These are phyloP conservation scores for Ormyrus labotus DNA, from an alignment of 2,888 invertebrate genomes.

Conservation along the genomic window DNA sequence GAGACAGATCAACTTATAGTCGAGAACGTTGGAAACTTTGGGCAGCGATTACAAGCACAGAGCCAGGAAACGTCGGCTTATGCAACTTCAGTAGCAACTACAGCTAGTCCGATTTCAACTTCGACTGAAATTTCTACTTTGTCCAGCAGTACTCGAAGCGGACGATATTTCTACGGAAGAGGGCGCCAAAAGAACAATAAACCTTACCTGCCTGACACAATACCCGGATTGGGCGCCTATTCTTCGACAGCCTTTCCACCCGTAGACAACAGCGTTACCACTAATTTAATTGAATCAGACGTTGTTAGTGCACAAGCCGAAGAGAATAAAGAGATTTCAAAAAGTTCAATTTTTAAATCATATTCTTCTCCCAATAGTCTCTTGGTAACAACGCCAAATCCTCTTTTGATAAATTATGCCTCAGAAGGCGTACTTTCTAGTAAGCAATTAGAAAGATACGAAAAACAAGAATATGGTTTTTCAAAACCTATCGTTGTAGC, in stretches of 20 bases:
- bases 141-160: slow-evolving; percentile 19
- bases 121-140: background rate
- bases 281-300: slow-evolving; percentile 47
- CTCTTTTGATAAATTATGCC: slow-evolving; percentile 41
- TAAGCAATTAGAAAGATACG: background rate
- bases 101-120: background rate
- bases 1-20: slow-evolving; percentile 61
- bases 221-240: slow-evolving; percentile 44
- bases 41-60: slow-evolving; percentile 56
- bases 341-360: background rate
- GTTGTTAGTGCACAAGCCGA: background rate
- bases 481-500: slow-evolving; percentile 71
- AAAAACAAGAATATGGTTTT: slow-evolving; percentile 55
- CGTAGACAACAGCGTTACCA: slow-evolving; percentile 26
- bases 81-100: background rate
- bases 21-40: slow-evolving; percentile 64
- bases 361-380: background rate
- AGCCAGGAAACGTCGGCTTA: background rate
- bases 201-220: slow-evolving; percentile 35
- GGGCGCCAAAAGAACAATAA: slow-evolving; percentile 24
- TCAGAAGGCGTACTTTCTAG: slow-evolving; percentile 19
- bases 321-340: background rate
- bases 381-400: slow-evolving; percentile 30
- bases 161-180: slow-evolving; percentile 4
- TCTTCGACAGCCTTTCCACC: slow-evolving; percentile 31